Conservation (phyloP, 2,113 vertebrate genomes). For the Pycnonotus jocosus region DNA sequence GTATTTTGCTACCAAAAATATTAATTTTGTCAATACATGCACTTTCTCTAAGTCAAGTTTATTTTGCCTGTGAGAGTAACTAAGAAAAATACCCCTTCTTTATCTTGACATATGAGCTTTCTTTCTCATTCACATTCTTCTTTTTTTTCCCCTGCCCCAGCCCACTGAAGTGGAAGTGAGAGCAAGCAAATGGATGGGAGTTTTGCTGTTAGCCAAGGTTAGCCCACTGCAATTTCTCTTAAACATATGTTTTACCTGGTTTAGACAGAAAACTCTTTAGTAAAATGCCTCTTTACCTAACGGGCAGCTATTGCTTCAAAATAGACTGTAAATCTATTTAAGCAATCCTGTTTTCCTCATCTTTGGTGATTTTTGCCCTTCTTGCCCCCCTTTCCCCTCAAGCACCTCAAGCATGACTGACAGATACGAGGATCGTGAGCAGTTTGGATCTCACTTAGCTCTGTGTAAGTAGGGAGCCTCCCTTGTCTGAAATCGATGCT, state of each 20-base stretch:
- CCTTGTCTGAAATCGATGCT: neutral
- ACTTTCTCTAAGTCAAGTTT: neutral
- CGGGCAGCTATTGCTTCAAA: neutral
- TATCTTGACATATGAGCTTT: neutral
- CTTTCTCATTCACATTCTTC: neutral
- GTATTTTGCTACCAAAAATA: neutral
- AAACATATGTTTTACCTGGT: neutral
- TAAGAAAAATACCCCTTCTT: neutral
- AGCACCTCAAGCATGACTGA: neutral
- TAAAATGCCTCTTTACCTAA: neutral
- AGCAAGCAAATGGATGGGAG: neutral
- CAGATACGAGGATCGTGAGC: neutral
- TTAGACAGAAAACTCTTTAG: neutral
- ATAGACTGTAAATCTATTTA: neutral
- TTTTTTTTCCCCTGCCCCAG: neutral
- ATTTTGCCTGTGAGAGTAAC: neutral
- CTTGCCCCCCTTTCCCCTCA: neutral
- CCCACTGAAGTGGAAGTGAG: accelerated
- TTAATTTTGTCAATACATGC: neutral
- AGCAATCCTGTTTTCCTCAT: neutral
- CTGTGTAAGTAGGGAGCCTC: neutral
- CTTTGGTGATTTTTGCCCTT: neutral
- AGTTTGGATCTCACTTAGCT: neutral
- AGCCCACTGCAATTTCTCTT: neutral
- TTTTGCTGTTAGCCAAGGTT: neutral